phyloP scores from a whole-genome alignment of 2,888 invertebrate genomes.

The Serrognathus titanus region DNA sequence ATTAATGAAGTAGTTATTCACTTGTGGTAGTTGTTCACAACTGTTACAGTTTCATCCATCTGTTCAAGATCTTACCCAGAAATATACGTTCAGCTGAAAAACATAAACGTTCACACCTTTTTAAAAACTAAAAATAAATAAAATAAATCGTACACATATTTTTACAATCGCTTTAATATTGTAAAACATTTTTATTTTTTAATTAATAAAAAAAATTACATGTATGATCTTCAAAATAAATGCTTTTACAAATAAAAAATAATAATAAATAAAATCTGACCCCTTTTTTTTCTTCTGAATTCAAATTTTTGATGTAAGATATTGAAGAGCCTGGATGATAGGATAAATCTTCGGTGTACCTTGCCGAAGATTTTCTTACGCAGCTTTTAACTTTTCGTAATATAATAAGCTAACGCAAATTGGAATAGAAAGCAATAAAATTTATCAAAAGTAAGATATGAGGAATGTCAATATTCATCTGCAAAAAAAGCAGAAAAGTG shows the following conservation, averaged over 20 bases:
- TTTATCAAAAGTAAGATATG: conserved; percentile 19
- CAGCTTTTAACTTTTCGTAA: conserved; percentile 26
- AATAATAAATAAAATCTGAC: no score
- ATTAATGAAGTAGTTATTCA: conserved; percentile 25
- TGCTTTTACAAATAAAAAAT: no score
- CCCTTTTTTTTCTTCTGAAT: no score
- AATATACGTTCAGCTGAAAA: no score
- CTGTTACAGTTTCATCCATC: neutral
- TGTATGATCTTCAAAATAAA: no score
- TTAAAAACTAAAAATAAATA: no score
- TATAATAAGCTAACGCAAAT: conserved; percentile 25
- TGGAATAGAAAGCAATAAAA: conserved; percentile 41
- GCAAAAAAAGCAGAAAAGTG: conserved; percentile 30
- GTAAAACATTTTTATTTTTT: no score
- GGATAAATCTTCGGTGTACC: conserved; percentile 15
- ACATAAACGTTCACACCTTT: no score
- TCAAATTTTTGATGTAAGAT: neutral
- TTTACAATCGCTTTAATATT: no score
- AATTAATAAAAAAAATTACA: no score
- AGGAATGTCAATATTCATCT: conserved; percentile 29
- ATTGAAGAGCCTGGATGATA: conserved; percentile 21
- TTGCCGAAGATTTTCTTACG: conserved; percentile 28
- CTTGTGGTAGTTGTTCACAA: conserved; percentile 1
- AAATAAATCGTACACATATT: no score
- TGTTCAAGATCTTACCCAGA: no score